Conservation (phyloP, 2,797 vertebrate genomes). For the Sebastiscus tertius region DNA sequence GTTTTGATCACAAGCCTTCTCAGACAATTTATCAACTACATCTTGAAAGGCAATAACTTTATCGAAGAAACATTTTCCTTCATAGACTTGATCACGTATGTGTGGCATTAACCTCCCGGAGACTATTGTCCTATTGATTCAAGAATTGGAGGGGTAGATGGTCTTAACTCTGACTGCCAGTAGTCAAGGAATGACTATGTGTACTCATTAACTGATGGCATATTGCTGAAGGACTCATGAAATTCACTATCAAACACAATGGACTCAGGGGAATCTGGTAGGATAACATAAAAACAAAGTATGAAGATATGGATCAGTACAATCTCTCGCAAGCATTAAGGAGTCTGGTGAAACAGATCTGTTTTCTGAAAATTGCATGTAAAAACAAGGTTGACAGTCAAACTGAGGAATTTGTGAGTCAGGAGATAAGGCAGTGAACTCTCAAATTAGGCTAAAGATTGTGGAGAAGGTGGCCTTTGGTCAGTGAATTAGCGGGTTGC, state of each 20-base stretch:
- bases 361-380: background rate
- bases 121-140: background rate
- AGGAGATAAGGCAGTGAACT: constrained; percentile 8
- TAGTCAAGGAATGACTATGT: constrained; percentile 36
- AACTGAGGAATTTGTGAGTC: constrained; percentile 40
- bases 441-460: constrained; percentile 20
- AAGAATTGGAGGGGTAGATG: background rate
- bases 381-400: background rate
- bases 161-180: constrained; percentile 33
- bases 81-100: constrained; percentile 25
- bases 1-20: background rate
- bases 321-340: background rate
- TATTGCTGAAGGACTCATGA: background rate
- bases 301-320: background rate
- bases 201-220: constrained; percentile 3
- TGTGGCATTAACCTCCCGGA: constrained; percentile 11
- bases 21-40: background rate
- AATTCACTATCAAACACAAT: background rate
- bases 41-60: background rate
- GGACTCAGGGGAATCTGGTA: constrained; percentile 21
- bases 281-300: background rate
- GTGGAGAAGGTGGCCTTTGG: constrained; percentile 15
- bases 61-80: background rate
- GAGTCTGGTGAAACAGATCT: background rate
- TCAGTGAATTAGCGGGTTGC: background rate